Percentiles rank a stretch among this genome's conserved stretches.
These are phyloP conservation scores for Orbicella faveolata DNA, from an alignment of 64 coral and sea anemone genomes.

Conservation along the genomic window DNA sequence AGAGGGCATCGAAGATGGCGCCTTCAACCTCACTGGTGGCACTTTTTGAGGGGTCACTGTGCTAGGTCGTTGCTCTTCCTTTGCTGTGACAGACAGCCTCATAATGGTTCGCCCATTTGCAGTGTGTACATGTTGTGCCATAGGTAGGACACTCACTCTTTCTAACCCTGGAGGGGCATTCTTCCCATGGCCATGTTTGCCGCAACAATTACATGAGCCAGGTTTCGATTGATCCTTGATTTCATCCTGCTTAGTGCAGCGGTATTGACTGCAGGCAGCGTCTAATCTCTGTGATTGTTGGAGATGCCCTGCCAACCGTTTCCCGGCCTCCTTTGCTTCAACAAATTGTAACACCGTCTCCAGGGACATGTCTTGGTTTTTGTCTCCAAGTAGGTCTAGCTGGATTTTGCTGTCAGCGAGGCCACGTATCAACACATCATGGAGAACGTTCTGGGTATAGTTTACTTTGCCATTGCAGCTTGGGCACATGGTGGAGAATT, in stretches of 20 bases:
- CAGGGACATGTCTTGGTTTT: conserved; percentile 28
- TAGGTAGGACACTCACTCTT: conserved; percentile 19
- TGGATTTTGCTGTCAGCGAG: conserved; percentile 30
- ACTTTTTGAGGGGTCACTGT: neutral
- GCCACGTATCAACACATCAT: conserved; percentile 22
- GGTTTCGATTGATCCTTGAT: neutral
- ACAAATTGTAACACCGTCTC: conserved; percentile 46
- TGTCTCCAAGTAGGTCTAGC: conserved; percentile 40
- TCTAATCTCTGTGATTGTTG: conserved; percentile 13
- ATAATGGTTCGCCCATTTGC: conserved; percentile 9
- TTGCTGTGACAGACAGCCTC: conserved; percentile 25
- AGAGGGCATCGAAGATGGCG: conserved; percentile 18
- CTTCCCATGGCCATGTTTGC: neutral
- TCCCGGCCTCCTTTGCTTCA: conserved; percentile 35
- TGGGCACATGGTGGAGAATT: neutral
- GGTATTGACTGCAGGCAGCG: conserved; percentile 31
- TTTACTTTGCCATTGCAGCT: neutral
- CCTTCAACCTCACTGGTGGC: neutral
- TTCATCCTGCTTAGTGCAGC: neutral
- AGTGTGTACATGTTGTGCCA: conserved; percentile 7
- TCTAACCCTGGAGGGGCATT: neutral
- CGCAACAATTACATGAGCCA: neutral
- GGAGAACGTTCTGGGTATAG: neutral
- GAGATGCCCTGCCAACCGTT: conserved; percentile 31
- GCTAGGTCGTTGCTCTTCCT: neutral